These are phyloP conservation scores for Polyodon spathula DNA, from an alignment of 2,113 vertebrate species.

Conservation along the genomic window DNA sequence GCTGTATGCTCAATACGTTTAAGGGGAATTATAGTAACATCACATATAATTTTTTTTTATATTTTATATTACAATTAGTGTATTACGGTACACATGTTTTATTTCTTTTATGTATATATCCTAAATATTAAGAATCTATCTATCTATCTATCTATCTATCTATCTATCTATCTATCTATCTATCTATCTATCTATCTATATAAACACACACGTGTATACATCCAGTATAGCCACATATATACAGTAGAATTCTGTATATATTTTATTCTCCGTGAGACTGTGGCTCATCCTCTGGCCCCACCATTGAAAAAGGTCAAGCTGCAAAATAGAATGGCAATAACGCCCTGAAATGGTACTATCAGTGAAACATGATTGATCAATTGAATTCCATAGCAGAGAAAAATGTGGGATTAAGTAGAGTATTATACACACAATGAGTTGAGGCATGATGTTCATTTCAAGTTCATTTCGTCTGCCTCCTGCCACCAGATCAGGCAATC, in stretches of 20 bases:
- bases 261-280: constrained; percentile 59
- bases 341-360: constrained; percentile 94
- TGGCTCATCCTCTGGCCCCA: constrained; percentile 59
- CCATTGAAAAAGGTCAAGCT: constrained; percentile 74
- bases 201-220: no score
- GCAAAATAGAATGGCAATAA: constrained; percentile 80
- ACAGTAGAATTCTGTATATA: constrained; percentile 44
- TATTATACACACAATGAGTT: constrained; percentile 99
- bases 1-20: no score
- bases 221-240: no score
- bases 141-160: no score
- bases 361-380: constrained; percentile 99
- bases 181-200: neutral
- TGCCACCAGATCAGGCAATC: constrained; percentile 98
- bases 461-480: constrained; percentile 98
- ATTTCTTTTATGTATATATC: no score
- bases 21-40: no score
- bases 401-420: constrained; percentile 99
- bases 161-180: no score
- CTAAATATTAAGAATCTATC: no score
- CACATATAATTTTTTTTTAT: no score
- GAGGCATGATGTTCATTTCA: constrained; percentile 99
- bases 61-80: no score
- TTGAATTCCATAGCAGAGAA: constrained; percentile 96
- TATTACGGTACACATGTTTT: no score